phyloP scores from a whole-genome alignment of 2,797 vertebrate species.

The Xiphophorus birchmanni region DNA sequence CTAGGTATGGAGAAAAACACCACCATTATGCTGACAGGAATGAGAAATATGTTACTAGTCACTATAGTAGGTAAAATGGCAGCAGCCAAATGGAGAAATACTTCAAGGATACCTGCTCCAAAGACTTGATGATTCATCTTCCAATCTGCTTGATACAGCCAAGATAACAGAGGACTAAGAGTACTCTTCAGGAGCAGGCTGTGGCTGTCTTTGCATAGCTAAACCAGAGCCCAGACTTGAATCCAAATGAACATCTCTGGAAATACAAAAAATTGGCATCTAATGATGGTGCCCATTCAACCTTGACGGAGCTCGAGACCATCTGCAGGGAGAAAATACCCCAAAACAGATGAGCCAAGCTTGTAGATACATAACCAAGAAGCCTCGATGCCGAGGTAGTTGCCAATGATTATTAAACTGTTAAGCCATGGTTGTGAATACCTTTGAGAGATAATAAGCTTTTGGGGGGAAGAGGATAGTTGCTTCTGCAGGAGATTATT shows the following conservation, averaged over 20 bases:
- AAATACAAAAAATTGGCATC: not conserved
- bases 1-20: not conserved
- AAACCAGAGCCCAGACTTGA: not conserved
- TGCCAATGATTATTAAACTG: not conserved
- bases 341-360: not conserved
- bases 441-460: not conserved
- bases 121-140: not conserved
- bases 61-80: not conserved
- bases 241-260: not conserved
- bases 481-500: not conserved
- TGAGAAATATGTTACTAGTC: not conserved
- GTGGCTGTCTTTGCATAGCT: not conserved
- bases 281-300: not conserved
- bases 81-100: not conserved
- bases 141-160: not conserved
- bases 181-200: not conserved
- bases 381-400: not conserved
- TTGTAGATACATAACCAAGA: not conserved
- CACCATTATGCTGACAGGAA: not conserved
- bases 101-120: not conserved
- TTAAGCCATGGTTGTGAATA: not conserved
- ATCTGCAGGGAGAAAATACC: not conserved
- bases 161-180: not conserved
- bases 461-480: not conserved
- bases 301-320: not conserved